These are phyloP conservation scores for Misgurnus mizolepis DNA, from an alignment of 2,113 vertebrate genomes.

Conservation along the genomic window DNA sequence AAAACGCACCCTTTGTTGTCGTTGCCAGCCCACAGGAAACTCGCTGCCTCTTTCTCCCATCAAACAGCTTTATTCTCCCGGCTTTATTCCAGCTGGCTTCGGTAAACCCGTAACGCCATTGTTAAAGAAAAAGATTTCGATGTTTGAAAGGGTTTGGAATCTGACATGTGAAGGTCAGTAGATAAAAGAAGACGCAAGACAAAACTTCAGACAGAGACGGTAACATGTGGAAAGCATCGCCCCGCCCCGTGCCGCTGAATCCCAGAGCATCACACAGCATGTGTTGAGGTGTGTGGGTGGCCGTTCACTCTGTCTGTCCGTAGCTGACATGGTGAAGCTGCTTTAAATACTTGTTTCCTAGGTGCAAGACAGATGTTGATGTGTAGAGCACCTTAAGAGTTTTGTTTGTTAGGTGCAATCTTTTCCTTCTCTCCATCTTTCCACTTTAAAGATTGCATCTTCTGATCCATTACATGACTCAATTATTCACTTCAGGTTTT, in stretches of 20 bases:
- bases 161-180: conserved; percentile 47
- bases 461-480: neutral
- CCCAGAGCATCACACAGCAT: conserved; percentile 33
- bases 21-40: conserved; percentile 70
- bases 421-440: neutral
- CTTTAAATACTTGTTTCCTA: conserved; percentile 34
- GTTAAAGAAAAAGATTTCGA: conserved; percentile 40
- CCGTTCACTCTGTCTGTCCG: conserved; percentile 25
- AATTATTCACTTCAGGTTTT: neutral
- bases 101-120: conserved; percentile 34
- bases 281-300: conserved; percentile 41
- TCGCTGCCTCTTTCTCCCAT: conserved; percentile 50
- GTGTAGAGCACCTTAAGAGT: neutral
- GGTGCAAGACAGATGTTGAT: neutral
- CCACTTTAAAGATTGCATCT: neutral
- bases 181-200: conserved; percentile 42
- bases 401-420: neutral
- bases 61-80: conserved; percentile 10
- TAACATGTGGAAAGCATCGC: neutral
- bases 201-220: conserved; percentile 36
- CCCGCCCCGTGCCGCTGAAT: conserved; percentile 20
- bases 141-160: conserved; percentile 37
- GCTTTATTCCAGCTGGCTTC: conserved; percentile 28
- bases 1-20: conserved; percentile 67
- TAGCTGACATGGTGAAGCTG: conserved; percentile 25